These are phyloP conservation scores for Ricordea florida DNA, from an alignment of 92 coral and sea anemone genomes.

Conservation along the genomic window DNA sequence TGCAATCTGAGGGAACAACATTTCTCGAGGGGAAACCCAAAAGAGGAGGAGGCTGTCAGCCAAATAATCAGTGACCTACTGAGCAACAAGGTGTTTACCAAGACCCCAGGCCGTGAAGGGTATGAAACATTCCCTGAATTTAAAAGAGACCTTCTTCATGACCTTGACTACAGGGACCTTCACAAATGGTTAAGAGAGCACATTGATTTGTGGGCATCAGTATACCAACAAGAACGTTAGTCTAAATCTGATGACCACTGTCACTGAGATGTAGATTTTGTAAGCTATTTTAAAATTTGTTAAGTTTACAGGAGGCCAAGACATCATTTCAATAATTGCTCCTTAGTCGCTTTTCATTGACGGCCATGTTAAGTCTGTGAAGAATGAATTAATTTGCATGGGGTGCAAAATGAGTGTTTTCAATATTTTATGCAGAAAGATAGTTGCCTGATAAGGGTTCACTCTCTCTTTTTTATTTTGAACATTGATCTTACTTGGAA, in stretches of 20 bases:
- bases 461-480: not conserved
- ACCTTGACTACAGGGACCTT: constrained; percentile 67
- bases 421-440: too few species aligned
- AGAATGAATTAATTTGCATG: too few species aligned
- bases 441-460: not conserved
- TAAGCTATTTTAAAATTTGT: too few species aligned
- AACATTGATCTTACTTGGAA: not conserved
- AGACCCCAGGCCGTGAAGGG: constrained; percentile 18
- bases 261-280: not conserved
- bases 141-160: constrained; percentile 14
- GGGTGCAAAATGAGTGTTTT: too few species aligned
- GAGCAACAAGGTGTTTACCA: not conserved
- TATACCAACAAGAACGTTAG: not conserved
- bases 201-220: constrained; percentile 52
- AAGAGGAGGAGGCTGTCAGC: constrained; percentile 34
- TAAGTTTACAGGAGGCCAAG: too few species aligned
- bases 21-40: constrained; percentile 17
- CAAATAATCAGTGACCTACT: constrained; percentile 22
- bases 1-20: constrained; percentile 9
- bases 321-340: too few species aligned
- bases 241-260: not conserved
- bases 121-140: constrained; percentile 40
- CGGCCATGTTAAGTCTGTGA: too few species aligned
- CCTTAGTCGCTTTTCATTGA: too few species aligned
- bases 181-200: constrained; percentile 59